Evolutionary conservation across 1,140 invertebrate genomes (phyloP).

Genomic region (Antheraea pernyi): DNA sequence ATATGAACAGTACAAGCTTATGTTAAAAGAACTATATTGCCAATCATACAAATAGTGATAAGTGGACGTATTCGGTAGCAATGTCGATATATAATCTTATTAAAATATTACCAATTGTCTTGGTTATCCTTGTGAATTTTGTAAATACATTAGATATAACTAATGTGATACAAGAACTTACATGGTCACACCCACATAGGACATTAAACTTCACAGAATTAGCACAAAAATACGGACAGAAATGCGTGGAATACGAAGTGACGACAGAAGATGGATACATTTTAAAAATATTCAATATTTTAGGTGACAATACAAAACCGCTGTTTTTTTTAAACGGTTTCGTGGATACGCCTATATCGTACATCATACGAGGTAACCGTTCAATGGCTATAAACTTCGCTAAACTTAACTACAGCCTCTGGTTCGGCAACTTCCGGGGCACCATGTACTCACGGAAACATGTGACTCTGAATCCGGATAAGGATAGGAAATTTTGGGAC

Average conservation of each 20-base stretch:
- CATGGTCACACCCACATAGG: background rate
- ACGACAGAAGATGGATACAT: conserved; percentile 27
- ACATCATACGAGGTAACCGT: conserved; percentile 77
- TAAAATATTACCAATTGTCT: background rate
- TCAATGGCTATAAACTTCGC: conserved; percentile 64
- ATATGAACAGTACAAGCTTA: too few relatives aligned
- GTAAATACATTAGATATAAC: background rate
- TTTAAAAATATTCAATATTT: conserved; percentile 82
- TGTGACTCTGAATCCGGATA: conserved; percentile 51
- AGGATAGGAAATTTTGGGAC: conserved; percentile 75
- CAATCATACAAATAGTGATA: too few relatives aligned
- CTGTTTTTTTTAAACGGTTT: conserved; percentile 86
- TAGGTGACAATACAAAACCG: conserved; percentile 37
- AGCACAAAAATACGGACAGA: background rate
- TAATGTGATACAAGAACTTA: background rate
- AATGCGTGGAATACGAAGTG: background rate
- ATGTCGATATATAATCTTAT: background rate
- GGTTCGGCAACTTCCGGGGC: conserved; percentile 85
- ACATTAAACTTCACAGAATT: background rate
- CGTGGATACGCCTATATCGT: conserved; percentile 82
- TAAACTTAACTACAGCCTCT: conserved; percentile 83
- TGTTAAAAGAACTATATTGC: too few relatives aligned
- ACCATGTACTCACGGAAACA: conserved; percentile 84
- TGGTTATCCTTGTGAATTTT: background rate
- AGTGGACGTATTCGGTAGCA: background rate